phyloP scores from a whole-genome alignment of 1,140 invertebrate genomes.

The Neotoxoptera formosana region DNA sequence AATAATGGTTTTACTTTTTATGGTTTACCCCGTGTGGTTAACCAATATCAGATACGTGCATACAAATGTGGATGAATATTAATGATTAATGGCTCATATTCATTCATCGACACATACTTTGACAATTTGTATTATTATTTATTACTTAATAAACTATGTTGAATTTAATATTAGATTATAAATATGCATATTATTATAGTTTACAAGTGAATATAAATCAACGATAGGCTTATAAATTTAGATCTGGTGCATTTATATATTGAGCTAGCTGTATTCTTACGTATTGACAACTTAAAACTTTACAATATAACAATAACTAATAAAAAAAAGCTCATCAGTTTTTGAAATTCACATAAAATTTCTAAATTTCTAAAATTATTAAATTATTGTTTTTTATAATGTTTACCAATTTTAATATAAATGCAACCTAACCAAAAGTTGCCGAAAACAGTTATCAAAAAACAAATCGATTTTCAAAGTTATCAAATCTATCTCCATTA shows the following conservation, averaged over 20 bases:
- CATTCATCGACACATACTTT: neutral
- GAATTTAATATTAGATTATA: neutral
- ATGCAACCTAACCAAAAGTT: neutral
- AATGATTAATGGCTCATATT: conserved; percentile 24
- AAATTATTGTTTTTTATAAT: neutral
- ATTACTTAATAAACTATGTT: neutral
- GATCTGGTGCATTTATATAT: too few species aligned
- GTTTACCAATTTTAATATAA: neutral
- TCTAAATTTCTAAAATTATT: too few species aligned
- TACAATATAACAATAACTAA: too few species aligned
- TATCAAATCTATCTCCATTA: neutral
- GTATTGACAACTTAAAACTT: too few species aligned
- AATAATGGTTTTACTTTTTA: conserved; percentile 22
- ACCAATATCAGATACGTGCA: conserved; percentile 37
- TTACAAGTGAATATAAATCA: neutral
- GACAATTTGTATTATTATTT: neutral
- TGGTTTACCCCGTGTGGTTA: conserved; percentile 47
- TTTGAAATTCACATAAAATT: too few species aligned
- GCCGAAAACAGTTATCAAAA: neutral
- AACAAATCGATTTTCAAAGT: neutral
- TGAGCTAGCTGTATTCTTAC: too few species aligned
- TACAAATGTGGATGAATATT: neutral
- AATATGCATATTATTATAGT: neutral
- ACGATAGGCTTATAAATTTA: too few species aligned
- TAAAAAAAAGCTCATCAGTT: too few species aligned